Evolutionary conservation across 2,888 invertebrate genomes (phyloP), one percentile per base, ranked within the genome.

Genomic region (Cremastobaeus sp.): DNA sequence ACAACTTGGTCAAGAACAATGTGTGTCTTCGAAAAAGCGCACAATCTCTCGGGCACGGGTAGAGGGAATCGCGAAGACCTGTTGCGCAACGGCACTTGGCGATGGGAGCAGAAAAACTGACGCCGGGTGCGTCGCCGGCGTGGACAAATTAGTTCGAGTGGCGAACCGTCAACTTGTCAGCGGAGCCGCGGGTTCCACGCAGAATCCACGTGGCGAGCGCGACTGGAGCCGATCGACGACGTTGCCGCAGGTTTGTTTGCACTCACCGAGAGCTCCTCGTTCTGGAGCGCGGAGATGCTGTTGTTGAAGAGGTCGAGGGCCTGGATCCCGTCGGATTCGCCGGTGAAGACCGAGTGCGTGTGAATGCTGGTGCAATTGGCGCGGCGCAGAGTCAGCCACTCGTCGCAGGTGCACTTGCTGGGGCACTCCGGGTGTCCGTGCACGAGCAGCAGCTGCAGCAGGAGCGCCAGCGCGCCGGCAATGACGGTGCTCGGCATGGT

Each of bases 241-340:
- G n/a, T n/a, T n/a, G n/a, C n/a, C n/a, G n/a, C n/a, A n/a, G n/a
- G n/a, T n/a, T n/a, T n/a, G n/a, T n/a, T n/a, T n/a, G n/a, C n/a
- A 79, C 82, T 82, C 78, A 85, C 87, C 77, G 80, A 77, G 4
- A 88, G 69, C 41, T 85, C 84, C 28, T 78, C 76, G 50, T 82
- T 80, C 17, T 52, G 74, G 25, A 88, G 66, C 14, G 76, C 43
- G 14, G 81, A 75, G 64, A 88, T 82, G n/a, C 84, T 82, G 71
- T 88, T 88, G 69, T 85, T 83, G 52, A 83, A 86, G 15, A 88
- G 73, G 76, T 88, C 86, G 62, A 88, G 77, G 1, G 83, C 86
- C 65, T 85, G 82, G 2, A 86, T 81, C 9, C 66, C 65, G 48
- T 70, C 72, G 20, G 84, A 65, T 11, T 81, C 80, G 64, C 83